Percentiles rank a stretch among this genome's conserved stretches.
Conservation (phyloP, 2,113 vertebrate genomes). For the Psittacula cyanocephala region DNA sequence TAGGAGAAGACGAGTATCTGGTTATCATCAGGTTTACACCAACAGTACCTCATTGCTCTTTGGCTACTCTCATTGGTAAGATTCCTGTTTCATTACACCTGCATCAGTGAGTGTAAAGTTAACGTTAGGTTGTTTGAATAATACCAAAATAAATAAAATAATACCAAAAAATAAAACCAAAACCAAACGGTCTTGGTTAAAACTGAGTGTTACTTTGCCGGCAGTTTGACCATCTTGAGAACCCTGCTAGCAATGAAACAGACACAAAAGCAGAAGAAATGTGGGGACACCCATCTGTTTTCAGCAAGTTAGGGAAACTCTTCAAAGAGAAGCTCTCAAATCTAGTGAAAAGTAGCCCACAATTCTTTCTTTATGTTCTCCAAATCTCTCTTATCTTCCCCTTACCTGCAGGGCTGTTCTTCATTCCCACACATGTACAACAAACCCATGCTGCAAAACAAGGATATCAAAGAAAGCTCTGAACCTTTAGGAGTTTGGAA, state of each 20-base stretch:
- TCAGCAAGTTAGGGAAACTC: not conserved
- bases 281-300: not conserved
- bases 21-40: conserved; percentile 94
- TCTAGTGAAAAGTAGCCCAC: not conserved
- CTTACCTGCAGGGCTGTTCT: not conserved
- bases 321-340: not conserved
- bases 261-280: not conserved
- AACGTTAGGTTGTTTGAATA: not conserved
- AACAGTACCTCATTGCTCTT: conserved; percentile 95
- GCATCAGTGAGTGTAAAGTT: too few relatives aligned
- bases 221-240: not conserved
- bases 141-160: too few relatives aligned
- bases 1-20: conserved; percentile 87
- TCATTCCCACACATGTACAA: not conserved
- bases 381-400: not conserved
- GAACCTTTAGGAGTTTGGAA: not conserved
- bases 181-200: not conserved
- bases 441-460: not conserved
- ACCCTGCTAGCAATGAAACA: not conserved
- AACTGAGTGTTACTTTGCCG: not conserved
- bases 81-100: rapidly evolving
- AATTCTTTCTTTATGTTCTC: not conserved
- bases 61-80: conserved; percentile 96
- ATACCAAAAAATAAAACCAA: too few relatives aligned
- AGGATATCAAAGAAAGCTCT: not conserved